phyloP scores from a whole-genome alignment of 2,888 invertebrate species.

The Pomacea canaliculata region DNA sequence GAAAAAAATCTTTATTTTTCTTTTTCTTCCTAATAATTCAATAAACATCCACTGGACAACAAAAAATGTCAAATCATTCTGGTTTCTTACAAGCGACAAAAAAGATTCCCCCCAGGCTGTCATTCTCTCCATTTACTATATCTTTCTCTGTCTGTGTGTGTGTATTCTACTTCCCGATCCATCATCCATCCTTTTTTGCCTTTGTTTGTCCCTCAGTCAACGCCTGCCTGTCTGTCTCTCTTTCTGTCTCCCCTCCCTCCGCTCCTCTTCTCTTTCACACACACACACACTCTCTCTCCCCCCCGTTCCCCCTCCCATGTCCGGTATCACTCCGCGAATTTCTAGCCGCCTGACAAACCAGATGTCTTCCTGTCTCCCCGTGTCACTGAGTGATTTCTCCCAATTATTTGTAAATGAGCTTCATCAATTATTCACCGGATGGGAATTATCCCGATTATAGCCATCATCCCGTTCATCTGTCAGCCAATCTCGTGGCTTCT shows the following conservation, averaged over 20 bases:
- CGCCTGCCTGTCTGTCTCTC: not conserved
- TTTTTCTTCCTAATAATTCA: no score
- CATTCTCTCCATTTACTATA: no score
- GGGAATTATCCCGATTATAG: slow-evolving; percentile 1
- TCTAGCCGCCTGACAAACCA: not conserved
- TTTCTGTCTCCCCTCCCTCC: not conserved
- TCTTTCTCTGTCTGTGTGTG: no score
- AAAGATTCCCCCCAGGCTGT: no score
- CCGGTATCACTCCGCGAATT: not conserved
- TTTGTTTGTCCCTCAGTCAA: not conserved
- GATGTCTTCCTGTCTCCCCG: not conserved
- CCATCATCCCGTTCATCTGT: no score
- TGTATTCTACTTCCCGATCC: not conserved
- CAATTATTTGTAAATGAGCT: slow-evolving; percentile 2
- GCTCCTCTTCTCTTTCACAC: not conserved
- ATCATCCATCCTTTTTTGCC: not conserved
- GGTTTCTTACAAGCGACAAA: no score
- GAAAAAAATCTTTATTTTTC: no score
- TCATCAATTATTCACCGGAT: slow-evolving; percentile 4
- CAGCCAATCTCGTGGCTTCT: no score
- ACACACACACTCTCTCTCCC: not conserved
- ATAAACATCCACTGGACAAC: no score
- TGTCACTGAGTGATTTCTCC: slow-evolving; percentile 1
- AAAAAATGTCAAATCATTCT: no score
- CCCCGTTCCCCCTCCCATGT: no score